Base-by-base conservation (phyloP, 2,113 vertebrate genomes). In the Solenodon paradoxus region DNA sequence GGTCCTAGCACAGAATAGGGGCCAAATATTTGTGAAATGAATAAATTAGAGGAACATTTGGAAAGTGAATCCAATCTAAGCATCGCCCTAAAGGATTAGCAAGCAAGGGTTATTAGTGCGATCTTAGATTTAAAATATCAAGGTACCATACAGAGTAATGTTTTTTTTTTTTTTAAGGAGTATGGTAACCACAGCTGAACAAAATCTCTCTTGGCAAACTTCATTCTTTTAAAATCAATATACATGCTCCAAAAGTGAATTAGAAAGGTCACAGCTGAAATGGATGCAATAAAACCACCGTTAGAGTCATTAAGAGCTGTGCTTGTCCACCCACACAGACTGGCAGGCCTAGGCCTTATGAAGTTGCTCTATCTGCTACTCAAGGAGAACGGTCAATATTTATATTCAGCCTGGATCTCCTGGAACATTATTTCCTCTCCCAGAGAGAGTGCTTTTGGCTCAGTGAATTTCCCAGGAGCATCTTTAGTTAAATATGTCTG, bases 311-410 rank as follows among this genome's bases (percentile, higher is more conserved):
- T 35, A 22, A 74, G 17, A 20, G 35, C 8, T 87, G 17, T 26
- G 16, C 49, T n/a, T 2, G 0, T 32, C 49, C 26, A 12, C 81
- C 69, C 0, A 7, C 69, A 49, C 24, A 53, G 26, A 71, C 11
- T 13, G 35, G 83, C 61, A 57, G 47, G 26, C 47, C 77, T 77
- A 53, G 24, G 49, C 26, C 3, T 83, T 77, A 86, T 16, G 47
- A 88, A 28, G 77, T 79, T 93, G 90, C 84, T 95, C 0, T 87
- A 63, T 95, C 68, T 90, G 63, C 42, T 96, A 59, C 45, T 93
- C 91, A 66, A 81, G 82, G 20, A 97, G 85, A 94, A 85, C 6
- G 35, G 40, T 7, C 30, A 97, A 81, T 96, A 91, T 97, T 98
- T 97, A 90, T 84, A 64, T 95, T 98, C 88, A 97, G 51, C 40